Conservation (phyloP, 2,797 vertebrate species). For the Melanotaenia maccullochi region DNA sequence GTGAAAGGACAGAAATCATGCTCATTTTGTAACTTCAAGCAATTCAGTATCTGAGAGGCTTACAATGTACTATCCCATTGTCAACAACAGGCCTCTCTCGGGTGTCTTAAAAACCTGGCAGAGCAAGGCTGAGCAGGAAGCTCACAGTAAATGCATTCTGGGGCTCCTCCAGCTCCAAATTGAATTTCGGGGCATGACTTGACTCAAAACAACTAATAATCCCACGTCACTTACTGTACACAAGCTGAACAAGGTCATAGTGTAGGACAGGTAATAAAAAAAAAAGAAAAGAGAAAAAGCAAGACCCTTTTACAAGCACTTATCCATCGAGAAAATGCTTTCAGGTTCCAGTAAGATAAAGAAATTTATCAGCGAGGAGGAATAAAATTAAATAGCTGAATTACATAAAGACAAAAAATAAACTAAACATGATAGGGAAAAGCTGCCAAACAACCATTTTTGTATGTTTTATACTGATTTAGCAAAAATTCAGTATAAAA, state of each 20-base stretch:
- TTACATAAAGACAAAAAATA: conserved; percentile 45
- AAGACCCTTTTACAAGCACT: conserved; percentile 42
- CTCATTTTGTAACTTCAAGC: conserved; percentile 34
- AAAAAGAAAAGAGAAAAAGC: conserved; percentile 8
- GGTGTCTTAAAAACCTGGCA: conserved; percentile 55
- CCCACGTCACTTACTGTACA: conserved; percentile 60
- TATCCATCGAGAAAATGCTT: conserved; percentile 35
- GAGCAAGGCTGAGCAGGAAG: conserved; percentile 48
- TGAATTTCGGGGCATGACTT: conserved; percentile 74
- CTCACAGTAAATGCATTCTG: conserved; percentile 62
- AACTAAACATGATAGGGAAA: background rate
- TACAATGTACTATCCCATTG: conserved; percentile 48
- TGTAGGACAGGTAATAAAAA: conserved; percentile 46
- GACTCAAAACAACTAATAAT: conserved; percentile 80
- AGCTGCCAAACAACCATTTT: background rate
- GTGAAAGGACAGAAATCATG: conserved; percentile 16
- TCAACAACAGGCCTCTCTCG: conserved; percentile 60
- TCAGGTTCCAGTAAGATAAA: conserved; percentile 22
- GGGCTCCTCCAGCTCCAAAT: conserved; percentile 67
- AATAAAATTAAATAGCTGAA: conserved; percentile 7
- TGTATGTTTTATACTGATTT: background rate
- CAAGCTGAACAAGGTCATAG: conserved; percentile 74
- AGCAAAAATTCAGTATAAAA: background rate
- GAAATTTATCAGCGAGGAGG: conserved; percentile 20
- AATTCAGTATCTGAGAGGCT: conserved; percentile 43